A percentile compares a stretch with the other conserved stretches of the same genome.
Evolutionary conservation across 1,140 invertebrate genomes (phyloP).

Genomic region (Anoplolepis gracilipes): DNA sequence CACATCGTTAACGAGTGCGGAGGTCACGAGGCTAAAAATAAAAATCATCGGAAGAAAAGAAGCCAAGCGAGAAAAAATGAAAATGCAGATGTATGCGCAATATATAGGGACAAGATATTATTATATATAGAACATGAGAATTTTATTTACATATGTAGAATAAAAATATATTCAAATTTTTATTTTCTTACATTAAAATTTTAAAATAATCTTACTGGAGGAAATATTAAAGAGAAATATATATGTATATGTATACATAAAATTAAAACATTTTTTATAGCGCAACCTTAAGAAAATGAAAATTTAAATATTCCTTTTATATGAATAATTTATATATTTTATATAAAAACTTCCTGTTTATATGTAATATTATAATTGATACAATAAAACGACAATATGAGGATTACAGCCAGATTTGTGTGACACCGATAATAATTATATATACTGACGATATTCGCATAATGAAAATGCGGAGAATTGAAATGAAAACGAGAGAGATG

Average conservation of each 20-base stretch:
- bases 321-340: not conserved
- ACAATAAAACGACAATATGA: not conserved
- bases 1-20: constrained; percentile 61
- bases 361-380: not conserved
- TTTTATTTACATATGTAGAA: not conserved
- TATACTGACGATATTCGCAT: not conserved
- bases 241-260: not conserved
- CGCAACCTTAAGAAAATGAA: not conserved
- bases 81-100: not conserved
- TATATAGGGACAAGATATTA: not conserved
- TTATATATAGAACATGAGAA: not conserved
- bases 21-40: constrained; percentile 57
- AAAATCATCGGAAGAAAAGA: constrained; percentile 53
- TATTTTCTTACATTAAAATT: not conserved
- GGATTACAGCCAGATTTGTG: not conserved
- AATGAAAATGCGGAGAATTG: constrained; percentile 15
- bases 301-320: not conserved
- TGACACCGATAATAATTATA: constrained; percentile 6
- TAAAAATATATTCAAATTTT: not conserved
- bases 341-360: not conserved
- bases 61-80: constrained; percentile 19
- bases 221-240: not conserved
- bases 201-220: not conserved
- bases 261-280: not conserved
- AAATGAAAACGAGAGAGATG: not conserved